Conservation (phyloP, 2,797 vertebrate species). For the Anolis apletophallus region DNA sequence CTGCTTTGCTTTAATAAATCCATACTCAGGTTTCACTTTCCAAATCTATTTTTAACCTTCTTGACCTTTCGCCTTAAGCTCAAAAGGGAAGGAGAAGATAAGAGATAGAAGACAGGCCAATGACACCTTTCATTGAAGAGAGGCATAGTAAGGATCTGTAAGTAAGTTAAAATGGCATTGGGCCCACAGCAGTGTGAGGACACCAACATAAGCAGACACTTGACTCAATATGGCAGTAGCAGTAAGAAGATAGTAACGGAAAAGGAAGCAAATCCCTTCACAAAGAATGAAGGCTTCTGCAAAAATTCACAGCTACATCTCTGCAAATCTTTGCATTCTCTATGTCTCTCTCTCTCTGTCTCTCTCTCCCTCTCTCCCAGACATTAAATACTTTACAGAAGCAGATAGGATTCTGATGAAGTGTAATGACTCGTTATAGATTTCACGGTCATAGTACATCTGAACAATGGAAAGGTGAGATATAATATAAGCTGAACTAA, state of each 20-base stretch:
- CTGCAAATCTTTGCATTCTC: constrained; percentile 16
- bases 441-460: constrained; percentile 14
- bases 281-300: not conserved
- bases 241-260: not conserved
- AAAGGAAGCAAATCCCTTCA: not conserved
- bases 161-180: not conserved
- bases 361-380: constrained; percentile 3
- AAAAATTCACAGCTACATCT: constrained; percentile 31
- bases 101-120: not conserved
- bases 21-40: not conserved
- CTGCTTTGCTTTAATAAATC: constrained; percentile 11
- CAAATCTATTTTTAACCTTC: not conserved
- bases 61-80: constrained; percentile 1
- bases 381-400: constrained; percentile 44
- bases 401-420: constrained; percentile 53
- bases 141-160: not conserved
- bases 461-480: constrained; percentile 19
- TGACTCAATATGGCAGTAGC: not conserved
- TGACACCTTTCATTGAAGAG: not conserved
- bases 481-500: not conserved
- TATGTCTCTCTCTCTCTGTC: not conserved
- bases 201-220: not conserved
- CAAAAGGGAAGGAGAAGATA: not conserved
- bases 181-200: not conserved
- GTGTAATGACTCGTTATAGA: constrained; percentile 35